Evolutionary conservation across 2,113 vertebrate genomes (phyloP).

Genomic region (Thermophis baileyi): DNA sequence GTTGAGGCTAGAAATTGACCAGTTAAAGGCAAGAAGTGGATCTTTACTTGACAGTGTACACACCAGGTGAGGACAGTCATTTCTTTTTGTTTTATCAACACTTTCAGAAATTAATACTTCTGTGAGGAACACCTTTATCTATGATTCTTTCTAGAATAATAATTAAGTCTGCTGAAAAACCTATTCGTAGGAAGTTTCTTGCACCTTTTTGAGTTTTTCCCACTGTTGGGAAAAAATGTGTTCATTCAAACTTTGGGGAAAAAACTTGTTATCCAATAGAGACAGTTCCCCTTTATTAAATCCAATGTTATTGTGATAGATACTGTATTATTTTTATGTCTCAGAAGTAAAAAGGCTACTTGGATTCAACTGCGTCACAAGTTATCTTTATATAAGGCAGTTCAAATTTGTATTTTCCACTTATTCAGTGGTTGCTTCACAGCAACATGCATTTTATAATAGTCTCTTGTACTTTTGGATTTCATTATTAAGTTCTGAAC

Average conservation of each 20-base stretch:
- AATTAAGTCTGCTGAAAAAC: neutral
- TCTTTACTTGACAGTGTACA: slow-evolving; percentile 83
- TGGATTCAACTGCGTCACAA: neutral
- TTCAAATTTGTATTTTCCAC: neutral
- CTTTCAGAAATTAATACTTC: neutral
- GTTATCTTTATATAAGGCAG: neutral
- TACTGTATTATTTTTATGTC: neutral
- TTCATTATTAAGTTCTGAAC: neutral
- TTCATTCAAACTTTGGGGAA: neutral
- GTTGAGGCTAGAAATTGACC: slow-evolving; percentile 89
- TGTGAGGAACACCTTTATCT: neutral
- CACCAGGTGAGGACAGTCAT: slow-evolving; percentile 73
- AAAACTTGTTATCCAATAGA: neutral
- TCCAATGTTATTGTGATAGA: neutral
- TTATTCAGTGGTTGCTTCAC: neutral
- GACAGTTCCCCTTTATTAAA: neutral
- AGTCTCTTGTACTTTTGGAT: neutral
- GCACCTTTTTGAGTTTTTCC: neutral
- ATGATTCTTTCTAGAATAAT: neutral
- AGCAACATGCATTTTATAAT: neutral
- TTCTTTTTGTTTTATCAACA: neutral
- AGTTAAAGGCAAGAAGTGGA: slow-evolving; percentile 88
- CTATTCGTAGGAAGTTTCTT: neutral
- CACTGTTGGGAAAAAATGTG: neutral
- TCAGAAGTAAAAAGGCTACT: neutral